Evolutionary conservation across 2,888 invertebrate species (phyloP).

Genomic region (Aplocera efformata): DNA sequence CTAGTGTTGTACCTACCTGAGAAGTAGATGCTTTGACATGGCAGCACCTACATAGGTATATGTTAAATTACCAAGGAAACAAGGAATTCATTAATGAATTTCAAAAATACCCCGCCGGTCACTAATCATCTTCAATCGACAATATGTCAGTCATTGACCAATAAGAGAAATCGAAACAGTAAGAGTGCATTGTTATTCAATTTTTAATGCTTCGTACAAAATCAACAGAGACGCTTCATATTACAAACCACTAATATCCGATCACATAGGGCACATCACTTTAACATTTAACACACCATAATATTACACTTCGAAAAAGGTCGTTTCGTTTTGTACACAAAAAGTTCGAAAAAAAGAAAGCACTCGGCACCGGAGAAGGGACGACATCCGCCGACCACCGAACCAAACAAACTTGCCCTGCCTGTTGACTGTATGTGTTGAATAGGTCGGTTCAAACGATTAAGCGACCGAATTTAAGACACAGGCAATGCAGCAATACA

Average conservation of each 20-base stretch:
- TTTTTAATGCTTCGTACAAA: slow-evolving; percentile 42
- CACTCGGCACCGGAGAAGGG: slow-evolving; percentile 38
- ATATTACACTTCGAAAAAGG: slow-evolving; percentile 45
- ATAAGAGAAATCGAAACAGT: slow-evolving; percentile 45
- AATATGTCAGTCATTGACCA: slow-evolving; percentile 11
- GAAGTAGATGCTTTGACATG: background rate
- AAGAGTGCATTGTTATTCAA: slow-evolving; percentile 44
- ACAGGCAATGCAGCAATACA: slow-evolving; percentile 6
- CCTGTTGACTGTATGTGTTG: slow-evolving; percentile 15
- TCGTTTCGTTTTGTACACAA: slow-evolving; percentile 52
- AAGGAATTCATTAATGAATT: too few relatives aligned
- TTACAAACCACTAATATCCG: slow-evolving; percentile 41
- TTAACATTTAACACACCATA: slow-evolving; percentile 57
- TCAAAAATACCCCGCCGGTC: background rate
- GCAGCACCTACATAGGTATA: background rate
- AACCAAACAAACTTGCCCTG: slow-evolving; percentile 63
- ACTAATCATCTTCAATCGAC: background rate
- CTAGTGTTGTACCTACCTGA: background rate
- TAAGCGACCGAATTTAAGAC: slow-evolving; percentile 50
- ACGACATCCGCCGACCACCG: slow-evolving; percentile 61
- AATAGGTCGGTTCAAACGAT: slow-evolving; percentile 20
- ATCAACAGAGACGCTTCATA: slow-evolving; percentile 33
- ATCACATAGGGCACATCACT: slow-evolving; percentile 44
- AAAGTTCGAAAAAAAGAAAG: slow-evolving; percentile 58
- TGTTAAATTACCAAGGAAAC: too few relatives aligned